These are phyloP conservation scores for Ericerus pela DNA, from an alignment of 1,140 invertebrate genomes.

Conservation along the genomic window DNA sequence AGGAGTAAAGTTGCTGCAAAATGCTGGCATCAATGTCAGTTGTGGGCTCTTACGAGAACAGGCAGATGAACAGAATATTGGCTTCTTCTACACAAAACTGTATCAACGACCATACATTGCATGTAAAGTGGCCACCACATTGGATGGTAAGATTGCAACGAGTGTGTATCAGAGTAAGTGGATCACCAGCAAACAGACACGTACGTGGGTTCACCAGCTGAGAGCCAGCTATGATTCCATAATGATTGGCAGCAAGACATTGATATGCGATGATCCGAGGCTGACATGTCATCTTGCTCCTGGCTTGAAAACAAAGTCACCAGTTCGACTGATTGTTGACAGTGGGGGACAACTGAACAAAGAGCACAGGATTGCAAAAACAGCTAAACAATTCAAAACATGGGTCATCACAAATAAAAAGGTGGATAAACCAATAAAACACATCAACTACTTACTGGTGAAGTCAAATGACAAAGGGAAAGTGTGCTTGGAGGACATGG, in stretches of 20 bases:
- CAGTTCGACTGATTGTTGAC: background rate
- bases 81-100: background rate
- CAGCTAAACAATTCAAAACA: background rate
- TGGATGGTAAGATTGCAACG: conserved; percentile 4
- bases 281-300: background rate
- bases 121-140: background rate
- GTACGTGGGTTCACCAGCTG: background rate
- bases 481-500: background rate
- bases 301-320: background rate
- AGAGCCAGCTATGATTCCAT: background rate
- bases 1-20: background rate
- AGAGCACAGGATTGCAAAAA: background rate
- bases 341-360: background rate
- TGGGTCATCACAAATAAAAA: background rate
- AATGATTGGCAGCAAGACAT: background rate
- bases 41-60: background rate
- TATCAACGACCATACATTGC: background rate
- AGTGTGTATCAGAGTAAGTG: background rate
- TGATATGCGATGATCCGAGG: background rate
- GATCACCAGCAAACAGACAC: background rate
- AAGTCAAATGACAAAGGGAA: background rate
- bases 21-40: background rate
- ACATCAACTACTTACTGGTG: background rate
- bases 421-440: background rate
- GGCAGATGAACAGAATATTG: background rate